These are phyloP conservation scores for Drosophila bocqueti DNA, from an alignment of 1,140 invertebrate species.

Conservation along the genomic window DNA sequence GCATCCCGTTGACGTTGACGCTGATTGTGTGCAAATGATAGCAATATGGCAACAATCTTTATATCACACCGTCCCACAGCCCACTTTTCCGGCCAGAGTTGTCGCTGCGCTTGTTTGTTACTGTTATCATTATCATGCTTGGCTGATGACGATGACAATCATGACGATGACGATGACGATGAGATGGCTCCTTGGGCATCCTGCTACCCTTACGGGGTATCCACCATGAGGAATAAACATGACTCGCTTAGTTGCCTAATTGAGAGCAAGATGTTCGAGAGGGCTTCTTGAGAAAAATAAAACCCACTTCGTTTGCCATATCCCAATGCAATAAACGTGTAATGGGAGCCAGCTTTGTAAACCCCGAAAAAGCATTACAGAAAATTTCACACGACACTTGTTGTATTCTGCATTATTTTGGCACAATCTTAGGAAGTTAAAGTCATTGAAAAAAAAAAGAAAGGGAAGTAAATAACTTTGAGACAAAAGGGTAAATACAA, in stretches of 20 bases:
- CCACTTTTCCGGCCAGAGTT: constrained; percentile 29
- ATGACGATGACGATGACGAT: constrained; percentile 18
- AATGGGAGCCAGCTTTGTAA: not conserved
- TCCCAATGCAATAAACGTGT: not conserved
- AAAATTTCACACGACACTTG: not conserved
- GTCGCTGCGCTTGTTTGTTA: constrained; percentile 53
- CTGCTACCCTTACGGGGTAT: not conserved
- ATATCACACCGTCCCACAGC: constrained; percentile 40
- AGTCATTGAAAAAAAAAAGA: not conserved
- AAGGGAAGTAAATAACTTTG: no score
- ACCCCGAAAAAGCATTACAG: not conserved
- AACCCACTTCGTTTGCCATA: not conserved
- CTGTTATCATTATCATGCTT: constrained; percentile 64
- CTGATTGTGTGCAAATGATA: constrained; percentile 83
- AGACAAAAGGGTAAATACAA: not conserved
- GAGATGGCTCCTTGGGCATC: not conserved
- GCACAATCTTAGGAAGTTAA: not conserved
- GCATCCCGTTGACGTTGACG: constrained; percentile 51
- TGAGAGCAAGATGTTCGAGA: constrained; percentile 14
- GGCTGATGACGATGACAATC: constrained; percentile 52
- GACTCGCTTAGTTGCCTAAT: constrained; percentile 36
- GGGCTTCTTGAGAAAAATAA: not conserved
- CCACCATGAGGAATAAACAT: constrained; percentile 3
- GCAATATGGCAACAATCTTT: constrained; percentile 82
- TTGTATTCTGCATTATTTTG: not conserved